Conservation (phyloP, 2,888 invertebrate species). For the Spatulosminthurus flaviceps region DNA sequence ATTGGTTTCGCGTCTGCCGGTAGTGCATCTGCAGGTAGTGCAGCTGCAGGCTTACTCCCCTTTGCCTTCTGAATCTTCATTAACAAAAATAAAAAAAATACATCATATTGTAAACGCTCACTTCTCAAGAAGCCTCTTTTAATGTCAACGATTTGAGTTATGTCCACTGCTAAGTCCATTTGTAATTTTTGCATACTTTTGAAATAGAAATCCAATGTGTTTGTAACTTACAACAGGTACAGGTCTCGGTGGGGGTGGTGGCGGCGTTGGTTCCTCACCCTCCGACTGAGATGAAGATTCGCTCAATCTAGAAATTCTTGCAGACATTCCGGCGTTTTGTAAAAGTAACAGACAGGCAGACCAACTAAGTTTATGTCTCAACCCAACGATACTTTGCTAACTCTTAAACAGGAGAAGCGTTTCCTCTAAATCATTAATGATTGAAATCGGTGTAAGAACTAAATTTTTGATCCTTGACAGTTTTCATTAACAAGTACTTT, state of each 20-base stretch:
- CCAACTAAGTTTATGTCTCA: background rate
- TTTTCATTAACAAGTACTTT: no score
- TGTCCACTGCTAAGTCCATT: no score
- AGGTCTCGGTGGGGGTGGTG: slow-evolving; percentile 19
- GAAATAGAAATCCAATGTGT: background rate
- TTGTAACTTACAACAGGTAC: slow-evolving; percentile 10
- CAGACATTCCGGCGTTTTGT: background rate
- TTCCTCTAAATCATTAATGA: no score
- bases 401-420: no score
- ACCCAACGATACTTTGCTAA: no score
- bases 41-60: background rate
- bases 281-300: slow-evolving; percentile 34
- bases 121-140: no score
- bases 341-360: background rate
- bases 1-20: background rate
- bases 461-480: no score
- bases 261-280: background rate
- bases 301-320: slow-evolving; percentile 25
- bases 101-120: no score
- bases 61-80: background rate
- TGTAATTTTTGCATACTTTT: no score
- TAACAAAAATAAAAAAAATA: no score
- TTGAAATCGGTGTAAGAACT: no score
- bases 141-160: no score
- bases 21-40: slow-evolving; percentile 13